Base-by-base conservation (phyloP, 2,888 invertebrate genomes). In the Zele albiditarsus region DNA sequence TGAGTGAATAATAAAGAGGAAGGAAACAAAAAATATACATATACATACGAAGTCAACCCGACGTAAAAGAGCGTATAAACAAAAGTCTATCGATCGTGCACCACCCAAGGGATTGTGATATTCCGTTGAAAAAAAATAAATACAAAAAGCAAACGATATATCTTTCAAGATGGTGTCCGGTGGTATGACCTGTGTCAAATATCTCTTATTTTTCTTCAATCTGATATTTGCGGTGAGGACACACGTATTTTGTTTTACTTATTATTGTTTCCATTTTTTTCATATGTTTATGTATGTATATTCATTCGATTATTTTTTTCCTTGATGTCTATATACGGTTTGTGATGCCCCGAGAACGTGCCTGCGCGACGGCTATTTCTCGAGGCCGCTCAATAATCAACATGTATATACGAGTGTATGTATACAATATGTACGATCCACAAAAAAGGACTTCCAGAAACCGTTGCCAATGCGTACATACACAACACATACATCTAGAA, bases 131-230 rank as follows among this genome's bases (percentile, higher is more conserved):
- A 27, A 8, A 57, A 25, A n/a, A 53, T 16, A 28, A 12, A 28
- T 28, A 10, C 25, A 0, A 62, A 73, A 62, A 28, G 49, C 25
- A 58, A 23, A 57, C 53, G 3, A 66, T 28, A 66, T 66, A 74
- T 70, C 82, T 80, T 81, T 79, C 85, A 91, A 90, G 89, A 95
- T 94, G 94, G 94, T 94, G 91, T 92, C 94, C 84, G 94, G 94
- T 82, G 95, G 95, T 87, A 95, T 96, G 93, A 93, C 95, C 84
- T 96, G 96, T 91, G 93, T 97, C 83, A 97, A 97, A 90, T 97
- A 95, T 89, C 92, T 97, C 77, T 92, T 97, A 68, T 96, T 97
- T 90, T 92, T 94, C 83, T 96, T 96, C 92, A 97, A 97, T 90
- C 92, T 96, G 82, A 90, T 96, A 82, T 95, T 96, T 62, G 96